Percentiles rank a stretch among this genome's conserved stretches.
Evolutionary conservation across 2,797 vertebrate genomes (phyloP).

Genomic region (Threskiornis aethiopicus): DNA sequence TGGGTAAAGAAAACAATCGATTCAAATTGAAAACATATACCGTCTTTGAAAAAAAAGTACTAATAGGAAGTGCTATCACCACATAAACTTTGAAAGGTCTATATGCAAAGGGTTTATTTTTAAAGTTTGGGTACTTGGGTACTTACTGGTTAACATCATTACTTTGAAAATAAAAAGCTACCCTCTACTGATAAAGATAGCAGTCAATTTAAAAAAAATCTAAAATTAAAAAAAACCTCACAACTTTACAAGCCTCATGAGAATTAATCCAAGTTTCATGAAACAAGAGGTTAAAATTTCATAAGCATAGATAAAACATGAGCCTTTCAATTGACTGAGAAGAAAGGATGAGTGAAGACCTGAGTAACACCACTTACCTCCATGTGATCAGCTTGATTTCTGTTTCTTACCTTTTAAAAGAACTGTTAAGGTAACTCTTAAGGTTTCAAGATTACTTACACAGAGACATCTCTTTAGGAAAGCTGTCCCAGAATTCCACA

Average conservation of each 20-base stretch:
- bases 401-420: not conserved
- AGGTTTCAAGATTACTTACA: not conserved
- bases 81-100: not conserved
- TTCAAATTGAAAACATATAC: not conserved
- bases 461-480: not conserved
- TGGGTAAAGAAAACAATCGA: not conserved
- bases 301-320: not conserved
- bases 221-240: not conserved
- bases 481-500: not conserved
- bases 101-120: not conserved
- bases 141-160: not conserved
- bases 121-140: not conserved
- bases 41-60: not conserved
- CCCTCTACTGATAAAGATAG: not conserved
- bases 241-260: not conserved
- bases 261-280: not conserved
- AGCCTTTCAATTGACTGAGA: not conserved
- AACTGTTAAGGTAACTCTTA: not conserved
- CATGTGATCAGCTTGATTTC: not conserved
- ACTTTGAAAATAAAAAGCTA: not conserved
- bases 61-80: not conserved
- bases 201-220: not conserved
- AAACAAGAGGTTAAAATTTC: not conserved
- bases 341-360: not conserved
- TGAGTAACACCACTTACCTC: not conserved